These are phyloP conservation scores for Pedetes capensis DNA, from an alignment of 2,113 vertebrate genomes.

Conservation along the genomic window DNA sequence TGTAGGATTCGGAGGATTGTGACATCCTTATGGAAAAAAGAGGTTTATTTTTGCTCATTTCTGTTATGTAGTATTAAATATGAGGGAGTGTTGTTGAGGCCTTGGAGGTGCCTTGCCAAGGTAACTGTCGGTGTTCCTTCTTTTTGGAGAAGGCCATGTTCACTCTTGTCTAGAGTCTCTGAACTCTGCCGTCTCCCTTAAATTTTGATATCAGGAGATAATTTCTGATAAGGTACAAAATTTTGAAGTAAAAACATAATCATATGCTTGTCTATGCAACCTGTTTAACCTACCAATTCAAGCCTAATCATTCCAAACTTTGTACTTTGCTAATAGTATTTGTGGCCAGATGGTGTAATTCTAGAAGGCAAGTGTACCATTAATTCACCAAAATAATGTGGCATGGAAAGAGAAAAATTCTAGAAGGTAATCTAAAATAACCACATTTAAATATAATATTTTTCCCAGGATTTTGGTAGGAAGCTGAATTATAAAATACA, in stretches of 20 bases:
- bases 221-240: background rate
- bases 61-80: background rate
- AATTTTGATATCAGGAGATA: background rate
- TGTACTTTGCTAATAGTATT: rapidly evolving
- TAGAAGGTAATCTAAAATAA: background rate
- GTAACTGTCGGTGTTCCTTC: background rate
- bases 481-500: background rate
- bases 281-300: background rate
- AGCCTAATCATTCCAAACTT: background rate
- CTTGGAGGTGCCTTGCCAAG: too few species aligned
- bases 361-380: background rate
- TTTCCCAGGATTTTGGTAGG: background rate
- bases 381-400: background rate
- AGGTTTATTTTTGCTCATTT: background rate
- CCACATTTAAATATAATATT: background rate
- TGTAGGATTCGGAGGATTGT: background rate
- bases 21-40: background rate
- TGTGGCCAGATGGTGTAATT: background rate
- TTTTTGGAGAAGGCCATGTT: background rate
- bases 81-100: background rate
- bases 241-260: background rate
- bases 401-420: background rate
- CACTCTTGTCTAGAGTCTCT: background rate
- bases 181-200: background rate
- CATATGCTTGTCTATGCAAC: background rate